These are phyloP conservation scores for Sebastes jordani DNA, from an alignment of 2,797 vertebrate species.

Conservation along the genomic window DNA sequence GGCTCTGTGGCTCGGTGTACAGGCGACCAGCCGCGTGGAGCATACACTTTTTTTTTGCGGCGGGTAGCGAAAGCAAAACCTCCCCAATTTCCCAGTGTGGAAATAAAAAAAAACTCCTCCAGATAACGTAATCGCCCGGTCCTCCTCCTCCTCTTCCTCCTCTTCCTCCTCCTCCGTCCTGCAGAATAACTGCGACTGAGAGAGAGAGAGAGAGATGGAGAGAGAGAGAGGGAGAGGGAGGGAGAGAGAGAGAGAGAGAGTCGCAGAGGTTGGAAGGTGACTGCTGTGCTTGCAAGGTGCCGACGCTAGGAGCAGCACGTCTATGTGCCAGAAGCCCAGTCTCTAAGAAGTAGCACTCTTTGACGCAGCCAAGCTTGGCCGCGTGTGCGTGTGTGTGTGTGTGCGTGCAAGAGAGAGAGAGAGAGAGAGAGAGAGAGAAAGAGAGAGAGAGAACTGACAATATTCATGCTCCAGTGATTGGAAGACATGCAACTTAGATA, in stretches of 20 bases:
- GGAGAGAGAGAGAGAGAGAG: slow-evolving; percentile 39
- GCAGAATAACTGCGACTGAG: slow-evolving; percentile 58
- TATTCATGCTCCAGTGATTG: neutral
- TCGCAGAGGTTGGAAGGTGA: slow-evolving; percentile 84
- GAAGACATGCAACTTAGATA: slow-evolving; percentile 1
- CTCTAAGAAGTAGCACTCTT: slow-evolving; percentile 62
- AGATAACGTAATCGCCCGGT: slow-evolving; percentile 22
- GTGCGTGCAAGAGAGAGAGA: neutral
- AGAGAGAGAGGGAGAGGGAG: slow-evolving; percentile 22
- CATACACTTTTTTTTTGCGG: slow-evolving; percentile 27
- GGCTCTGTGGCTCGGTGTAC: slow-evolving; percentile 48
- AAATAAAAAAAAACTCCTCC: slow-evolving; percentile 8
- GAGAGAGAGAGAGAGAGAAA: neutral
- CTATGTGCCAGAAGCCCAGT: slow-evolving; percentile 51
- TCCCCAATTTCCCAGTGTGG: neutral
- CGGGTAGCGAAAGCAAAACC: neutral
- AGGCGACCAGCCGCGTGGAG: slow-evolving; percentile 54
- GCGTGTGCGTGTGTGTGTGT: neutral
- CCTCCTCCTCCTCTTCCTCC: slow-evolving; percentile 37
- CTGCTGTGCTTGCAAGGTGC: slow-evolving; percentile 75
- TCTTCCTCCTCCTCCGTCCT: slow-evolving; percentile 41
- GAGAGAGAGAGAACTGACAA: neutral
- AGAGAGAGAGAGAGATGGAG: slow-evolving; percentile 20
- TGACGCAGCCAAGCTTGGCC: slow-evolving; percentile 64
- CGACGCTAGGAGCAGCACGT: slow-evolving; percentile 82